Evolutionary conservation across 2,888 invertebrate genomes (phyloP).

Genomic region (Choristoneura rosaceana): DNA sequence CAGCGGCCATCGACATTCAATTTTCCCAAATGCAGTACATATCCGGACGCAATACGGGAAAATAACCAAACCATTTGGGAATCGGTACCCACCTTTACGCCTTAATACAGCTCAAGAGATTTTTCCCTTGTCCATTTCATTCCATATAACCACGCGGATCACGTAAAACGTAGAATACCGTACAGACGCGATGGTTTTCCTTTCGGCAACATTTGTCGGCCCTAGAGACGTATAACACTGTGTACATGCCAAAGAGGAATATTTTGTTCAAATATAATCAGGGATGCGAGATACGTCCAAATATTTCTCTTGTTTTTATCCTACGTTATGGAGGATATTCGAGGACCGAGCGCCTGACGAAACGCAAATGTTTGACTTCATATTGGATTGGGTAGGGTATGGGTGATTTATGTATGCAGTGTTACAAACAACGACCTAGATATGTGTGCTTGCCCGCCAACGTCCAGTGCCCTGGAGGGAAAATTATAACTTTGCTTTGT

Average conservation of each 20-base stretch:
- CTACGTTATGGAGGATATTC: slow-evolving; percentile 66
- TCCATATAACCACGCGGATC: slow-evolving; percentile 69
- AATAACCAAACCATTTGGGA: slow-evolving; percentile 77
- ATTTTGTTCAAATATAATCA: slow-evolving; percentile 85
- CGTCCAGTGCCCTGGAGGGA: neutral
- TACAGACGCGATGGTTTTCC: slow-evolving; percentile 75
- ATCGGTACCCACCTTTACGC: slow-evolving; percentile 69
- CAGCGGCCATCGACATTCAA: slow-evolving; percentile 69
- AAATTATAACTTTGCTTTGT: slow-evolving; percentile 28
- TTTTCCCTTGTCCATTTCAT: slow-evolving; percentile 76
- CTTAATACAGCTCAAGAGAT: slow-evolving; percentile 81
- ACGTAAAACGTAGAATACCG: slow-evolving; percentile 73
- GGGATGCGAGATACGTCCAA: slow-evolving; percentile 73
- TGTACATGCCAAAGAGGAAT: slow-evolving; percentile 79
- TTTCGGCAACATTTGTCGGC: slow-evolving; percentile 79
- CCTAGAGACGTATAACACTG: slow-evolving; percentile 83
- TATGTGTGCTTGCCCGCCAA: slow-evolving; percentile 17
- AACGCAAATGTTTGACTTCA: slow-evolving; percentile 78
- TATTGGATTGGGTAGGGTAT: slow-evolving; percentile 69
- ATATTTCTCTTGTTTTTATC: slow-evolving; percentile 79
- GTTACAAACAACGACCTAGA: slow-evolving; percentile 34
- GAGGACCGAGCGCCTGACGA: slow-evolving; percentile 57
- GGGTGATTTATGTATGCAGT: slow-evolving; percentile 47
- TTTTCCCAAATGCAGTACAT: slow-evolving; percentile 63
- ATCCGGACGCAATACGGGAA: slow-evolving; percentile 68